Percentiles rank a stretch among this genome's conserved stretches.
These are phyloP conservation scores for Palloptera scutellata DNA, from an alignment of 2,888 invertebrate species.

Conservation along the genomic window DNA sequence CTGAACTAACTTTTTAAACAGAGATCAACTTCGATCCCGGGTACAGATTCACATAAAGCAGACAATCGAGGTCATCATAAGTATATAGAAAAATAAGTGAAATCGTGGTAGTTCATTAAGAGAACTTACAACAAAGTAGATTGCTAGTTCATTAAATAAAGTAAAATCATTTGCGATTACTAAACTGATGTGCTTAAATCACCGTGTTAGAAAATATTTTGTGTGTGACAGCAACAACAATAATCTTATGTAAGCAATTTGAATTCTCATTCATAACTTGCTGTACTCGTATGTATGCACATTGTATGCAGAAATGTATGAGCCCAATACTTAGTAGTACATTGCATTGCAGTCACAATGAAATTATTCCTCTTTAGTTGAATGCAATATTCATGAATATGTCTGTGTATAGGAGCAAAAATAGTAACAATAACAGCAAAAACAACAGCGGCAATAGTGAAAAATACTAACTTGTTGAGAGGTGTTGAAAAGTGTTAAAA, in stretches of 20 bases:
- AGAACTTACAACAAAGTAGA: too few relatives aligned
- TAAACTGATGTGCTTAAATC: too few relatives aligned
- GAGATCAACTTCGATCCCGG: too few relatives aligned
- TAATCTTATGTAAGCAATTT: background rate
- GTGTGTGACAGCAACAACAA: background rate
- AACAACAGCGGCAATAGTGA: conserved; percentile 21
- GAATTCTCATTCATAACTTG: background rate
- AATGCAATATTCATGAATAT: conserved; percentile 56
- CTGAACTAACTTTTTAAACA: too few relatives aligned
- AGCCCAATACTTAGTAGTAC: background rate
- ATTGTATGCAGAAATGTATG: background rate
- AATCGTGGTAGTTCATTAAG: too few relatives aligned
- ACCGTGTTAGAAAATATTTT: background rate
- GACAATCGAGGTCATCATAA: too few relatives aligned
- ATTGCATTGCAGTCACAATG: conserved; percentile 44
- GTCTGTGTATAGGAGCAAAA: too few relatives aligned
- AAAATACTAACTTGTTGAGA: conserved; percentile 53
- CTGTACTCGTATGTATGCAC: background rate
- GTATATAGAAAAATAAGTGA: too few relatives aligned
- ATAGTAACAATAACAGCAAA: conserved; percentile 32
- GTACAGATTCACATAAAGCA: too few relatives aligned
- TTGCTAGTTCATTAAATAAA: too few relatives aligned
- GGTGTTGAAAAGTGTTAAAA: conserved; percentile 59
- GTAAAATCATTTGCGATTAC: too few relatives aligned
- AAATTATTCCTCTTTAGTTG: conserved; percentile 51